Conservation (phyloP, 2,113 vertebrate species). For the Tyto alba region DNA sequence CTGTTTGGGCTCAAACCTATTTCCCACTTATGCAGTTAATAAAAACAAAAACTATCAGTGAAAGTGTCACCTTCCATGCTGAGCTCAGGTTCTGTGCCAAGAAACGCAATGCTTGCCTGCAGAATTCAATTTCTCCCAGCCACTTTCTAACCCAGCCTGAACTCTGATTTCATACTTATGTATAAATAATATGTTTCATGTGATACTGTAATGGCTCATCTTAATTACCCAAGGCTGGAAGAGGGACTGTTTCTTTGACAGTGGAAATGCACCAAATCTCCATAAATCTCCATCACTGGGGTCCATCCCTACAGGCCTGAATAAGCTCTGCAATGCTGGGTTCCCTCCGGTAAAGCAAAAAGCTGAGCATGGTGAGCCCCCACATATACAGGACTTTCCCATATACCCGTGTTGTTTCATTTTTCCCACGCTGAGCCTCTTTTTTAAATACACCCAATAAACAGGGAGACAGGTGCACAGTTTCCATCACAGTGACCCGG, state of each 20-base stretch:
- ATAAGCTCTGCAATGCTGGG: background rate
- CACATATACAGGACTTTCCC: background rate
- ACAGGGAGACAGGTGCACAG: background rate
- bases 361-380: background rate
- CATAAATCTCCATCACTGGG: accelerated
- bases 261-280: background rate
- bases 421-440: accelerated
- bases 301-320: background rate
- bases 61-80: background rate
- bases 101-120: background rate
- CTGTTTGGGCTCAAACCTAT: background rate
- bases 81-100: background rate
- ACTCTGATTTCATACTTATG: background rate
- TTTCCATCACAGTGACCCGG: background rate
- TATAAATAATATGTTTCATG: background rate
- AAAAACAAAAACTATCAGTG: background rate
- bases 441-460: background rate
- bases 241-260: background rate
- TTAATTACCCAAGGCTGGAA: background rate
- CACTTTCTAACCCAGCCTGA: background rate
- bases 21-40: background rate
- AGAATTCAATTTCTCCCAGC: background rate
- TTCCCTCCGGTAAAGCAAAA: background rate
- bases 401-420: accelerated
- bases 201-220: background rate